Evolutionary conservation across 2,113 vertebrate genomes (phyloP), one percentile per base, ranked within the genome.

Genomic region (Mola mola): DNA sequence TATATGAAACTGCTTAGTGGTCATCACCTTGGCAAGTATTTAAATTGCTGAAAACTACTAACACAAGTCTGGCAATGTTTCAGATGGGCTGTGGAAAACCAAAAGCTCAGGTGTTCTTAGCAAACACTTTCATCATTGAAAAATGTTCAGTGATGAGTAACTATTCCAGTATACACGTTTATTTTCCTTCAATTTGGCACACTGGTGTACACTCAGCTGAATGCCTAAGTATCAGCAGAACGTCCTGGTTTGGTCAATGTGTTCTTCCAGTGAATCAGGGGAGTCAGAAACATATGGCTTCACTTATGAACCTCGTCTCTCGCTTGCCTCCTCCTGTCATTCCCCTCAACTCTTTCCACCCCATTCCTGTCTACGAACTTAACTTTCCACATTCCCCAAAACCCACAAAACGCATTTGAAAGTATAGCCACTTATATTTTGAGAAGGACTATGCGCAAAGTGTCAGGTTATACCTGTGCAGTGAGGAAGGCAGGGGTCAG

Each of bases 401-500:
- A 9, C 34, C 48, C 15, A 28, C 22, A 56, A 13, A 24, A 16
- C 8, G n/a, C 26, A 10, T 29, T 25, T 24, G 47, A 43, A 28
- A 42, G 26, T 21, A 7, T 2, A 7, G 1, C 28, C 24, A 12
- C 47, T 9, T 29, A 9, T 9, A 29, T 29, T 29, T 29, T 1
- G 28, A 29, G 6, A 2, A 29, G 2, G 28, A n/a, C n/a, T n/a
- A n/a, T n/a, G 9, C 20, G 16, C 49, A 25, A 29, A 36, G 65
- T 57, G 13, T 33, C 6, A 12, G 9, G 29, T 46, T 29, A 50
- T 86, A 97, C 96, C 95, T 97, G 96, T 66, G 96, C 91, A 0
- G 94, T 96, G 84, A 96, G 93, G 84, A 97, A 95, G 81, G 95
- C 94, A 25, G 95, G 92, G 68, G 95, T 97, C 79, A 97, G 85